Conservation (phyloP, 2,113 vertebrate species). For the Rhynchomys soricoides region DNA sequence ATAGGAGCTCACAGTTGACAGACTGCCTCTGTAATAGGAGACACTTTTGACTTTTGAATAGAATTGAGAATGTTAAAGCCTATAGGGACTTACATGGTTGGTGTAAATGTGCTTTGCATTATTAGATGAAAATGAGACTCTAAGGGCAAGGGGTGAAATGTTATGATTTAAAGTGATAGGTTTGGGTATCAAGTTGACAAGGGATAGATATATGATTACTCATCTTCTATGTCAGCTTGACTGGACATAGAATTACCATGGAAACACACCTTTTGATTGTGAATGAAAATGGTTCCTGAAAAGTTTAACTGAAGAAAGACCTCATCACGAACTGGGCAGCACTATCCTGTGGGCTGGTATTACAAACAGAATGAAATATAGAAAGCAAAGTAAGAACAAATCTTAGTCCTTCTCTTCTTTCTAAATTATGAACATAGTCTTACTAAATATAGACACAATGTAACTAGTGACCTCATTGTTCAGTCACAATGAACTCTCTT, state of each 20-base stretch:
- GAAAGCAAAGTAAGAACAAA: background rate
- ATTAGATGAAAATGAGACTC: background rate
- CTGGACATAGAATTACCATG: background rate
- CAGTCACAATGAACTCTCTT: background rate
- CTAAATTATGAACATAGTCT: background rate
- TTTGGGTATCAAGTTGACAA: background rate
- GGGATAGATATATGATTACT: background rate
- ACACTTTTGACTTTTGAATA: background rate
- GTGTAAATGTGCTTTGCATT: background rate
- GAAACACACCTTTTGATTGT: background rate
- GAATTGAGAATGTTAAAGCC: background rate
- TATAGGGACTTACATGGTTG: background rate
- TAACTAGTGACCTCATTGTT: background rate
- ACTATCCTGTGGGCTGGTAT: background rate
- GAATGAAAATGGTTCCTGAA: background rate
- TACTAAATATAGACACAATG: background rate
- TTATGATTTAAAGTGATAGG: background rate
- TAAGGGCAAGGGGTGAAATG: background rate
- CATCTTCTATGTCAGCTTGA: background rate
- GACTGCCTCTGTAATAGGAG: background rate
- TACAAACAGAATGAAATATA: background rate
- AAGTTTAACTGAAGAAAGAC: background rate
- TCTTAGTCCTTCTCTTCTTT: background rate
- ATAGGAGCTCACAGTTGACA: background rate
- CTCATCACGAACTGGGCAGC: background rate